Percentiles rank a stretch among this genome's conserved stretches.
phyloP scores from a whole-genome alignment of 2,797 vertebrate genomes.

The Gallinago nigripennis region DNA sequence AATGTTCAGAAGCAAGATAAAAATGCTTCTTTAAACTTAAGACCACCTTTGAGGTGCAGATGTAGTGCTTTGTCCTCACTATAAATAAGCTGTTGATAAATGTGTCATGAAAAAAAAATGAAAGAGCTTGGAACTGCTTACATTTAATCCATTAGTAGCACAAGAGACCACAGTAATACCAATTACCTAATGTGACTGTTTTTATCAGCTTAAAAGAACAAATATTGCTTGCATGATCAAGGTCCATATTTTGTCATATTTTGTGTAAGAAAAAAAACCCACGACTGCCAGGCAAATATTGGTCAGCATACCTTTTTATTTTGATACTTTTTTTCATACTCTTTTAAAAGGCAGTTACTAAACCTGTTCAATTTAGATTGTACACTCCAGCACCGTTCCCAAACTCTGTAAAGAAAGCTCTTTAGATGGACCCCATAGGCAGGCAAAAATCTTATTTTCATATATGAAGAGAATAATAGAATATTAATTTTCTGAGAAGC shows the following conservation, averaged over 20 bases:
- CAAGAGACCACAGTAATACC: background rate
- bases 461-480: background rate
- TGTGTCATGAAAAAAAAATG: background rate
- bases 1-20: background rate
- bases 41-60: background rate
- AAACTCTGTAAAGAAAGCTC: background rate
- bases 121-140: background rate
- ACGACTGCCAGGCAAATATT: background rate
- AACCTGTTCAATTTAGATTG: background rate
- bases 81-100: background rate
- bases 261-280: background rate
- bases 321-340: background rate
- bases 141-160: background rate
- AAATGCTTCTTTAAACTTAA: background rate
- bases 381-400: background rate
- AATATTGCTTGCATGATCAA: background rate
- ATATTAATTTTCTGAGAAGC: background rate
- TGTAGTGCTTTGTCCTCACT: background rate
- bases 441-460: background rate
- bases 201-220: background rate
- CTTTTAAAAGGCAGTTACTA: background rate
- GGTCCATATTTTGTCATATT: background rate
- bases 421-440: background rate
- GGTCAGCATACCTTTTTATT: background rate
- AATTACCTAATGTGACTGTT: background rate